Evolutionary conservation across 2,888 invertebrate species (phyloP), one percentile per base, ranked within the genome.

Genomic region (Phengaris alcon): DNA sequence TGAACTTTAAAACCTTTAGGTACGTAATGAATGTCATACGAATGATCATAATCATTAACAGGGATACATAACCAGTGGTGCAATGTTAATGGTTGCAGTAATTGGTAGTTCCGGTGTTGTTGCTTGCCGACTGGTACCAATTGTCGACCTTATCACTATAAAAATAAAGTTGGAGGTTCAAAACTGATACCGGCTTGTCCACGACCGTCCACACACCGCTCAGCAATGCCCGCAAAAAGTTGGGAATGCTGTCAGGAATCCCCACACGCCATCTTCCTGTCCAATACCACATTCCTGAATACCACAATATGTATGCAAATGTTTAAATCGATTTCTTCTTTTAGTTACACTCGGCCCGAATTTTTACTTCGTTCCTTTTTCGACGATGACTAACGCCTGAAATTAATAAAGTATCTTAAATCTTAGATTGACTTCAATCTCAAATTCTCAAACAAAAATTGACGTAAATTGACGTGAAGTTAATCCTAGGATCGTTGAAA

Each of bases 71-170:
- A 64, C 64, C 64, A 44, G 64, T 44, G 64, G 64, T 64, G 64
- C 64, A 64, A 64, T 64, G 64, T 22, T 72, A 72, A 72, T 72
- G 54, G 54, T 52, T 72, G 13, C 54, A 35, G 72, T 72, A 72
- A 72, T 72, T 72, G 72, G 72, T 35, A 2, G 72, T 72, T 72
- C 72, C 72, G 72, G 72, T 35, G 52, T 13, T 22, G 52, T 35
- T 72, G 54, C 64, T 44, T 64, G 35, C 64, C 22, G 35, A 35
- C 59, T 22, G 59, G 22, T 10, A 10, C 15, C 10, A 9, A 22
- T 22, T 5, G 6, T 15, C 59, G 22, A 22, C 22, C 12, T 12
- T 64, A 64, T 12, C 10, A 10, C 12, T 22, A 22, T 35, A 10
- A 22, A 2, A 5, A 64, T 35, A 35, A 35, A 2, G 35, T 35